Evolutionary conservation across 2,797 vertebrate genomes (phyloP), one percentile per base, ranked within the genome.

Genomic region (Rousettus madagascariensis): DNA sequence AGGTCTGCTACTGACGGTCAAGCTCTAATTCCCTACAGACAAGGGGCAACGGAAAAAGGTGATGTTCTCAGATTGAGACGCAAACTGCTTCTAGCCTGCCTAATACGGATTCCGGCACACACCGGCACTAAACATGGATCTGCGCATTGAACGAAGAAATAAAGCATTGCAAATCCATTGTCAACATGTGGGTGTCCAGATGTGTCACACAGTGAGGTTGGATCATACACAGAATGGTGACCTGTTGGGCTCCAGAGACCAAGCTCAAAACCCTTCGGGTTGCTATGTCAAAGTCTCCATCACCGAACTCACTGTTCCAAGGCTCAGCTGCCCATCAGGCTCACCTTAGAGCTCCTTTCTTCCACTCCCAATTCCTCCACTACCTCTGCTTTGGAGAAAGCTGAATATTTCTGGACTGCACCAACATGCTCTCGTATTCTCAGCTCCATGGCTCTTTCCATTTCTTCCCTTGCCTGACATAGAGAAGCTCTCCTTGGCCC

Each of bases 211-310:
- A 3, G 26, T 0, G 6, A 33, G 26, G 80, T 22, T 5, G 16
- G 8, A 15, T n/a, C 63, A 59, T 0, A 11, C 46, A 61, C 16
- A 4, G 0, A 20, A 30, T 0, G 3, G 59, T 0, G 3, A 61
- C n/a, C 41, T 3, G 10, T n/a, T 3, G 26, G 57, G 13, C 30
- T 63, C 28, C 2, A 1, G 30, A 75, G 86, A 33, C 75, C 74
- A 15, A 19, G 30, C 33, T 53, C 36, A 87, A 30, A 30, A 19
- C 43, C n/a, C 49, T 46, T 8, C 2, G 13, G 19, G 61, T 16
- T 61, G 2, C 36, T 26, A 19, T 10, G 61, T 30, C 17, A 43
- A 46, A 36, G 46, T 43, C 16, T 4, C 80, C 6, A 61, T 12
- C 84, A 16, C 41, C 3, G 20, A 86, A 24, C 28, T 28, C 79